A percentile compares a stretch with the other conserved stretches of the same genome.
Evolutionary conservation across 1,140 invertebrate species (phyloP).

Genomic region (Lasioglossum baleicum): DNA sequence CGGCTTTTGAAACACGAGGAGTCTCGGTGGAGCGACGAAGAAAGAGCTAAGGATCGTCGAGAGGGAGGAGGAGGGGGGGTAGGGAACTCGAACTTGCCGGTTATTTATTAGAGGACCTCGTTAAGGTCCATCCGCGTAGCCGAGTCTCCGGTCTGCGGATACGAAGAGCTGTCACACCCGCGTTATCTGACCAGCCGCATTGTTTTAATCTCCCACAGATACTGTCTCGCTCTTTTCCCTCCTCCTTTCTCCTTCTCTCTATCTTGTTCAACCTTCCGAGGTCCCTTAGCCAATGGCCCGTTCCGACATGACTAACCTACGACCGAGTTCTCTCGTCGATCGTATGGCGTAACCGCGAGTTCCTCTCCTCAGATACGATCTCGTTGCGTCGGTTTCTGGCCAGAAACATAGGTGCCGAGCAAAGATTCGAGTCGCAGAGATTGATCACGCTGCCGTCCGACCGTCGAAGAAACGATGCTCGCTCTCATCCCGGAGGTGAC

Average conservation of each 20-base stretch:
- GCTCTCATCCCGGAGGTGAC: slow-evolving; percentile 25
- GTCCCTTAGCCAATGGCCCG: slow-evolving; percentile 14
- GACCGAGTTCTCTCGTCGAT: slow-evolving; percentile 39
- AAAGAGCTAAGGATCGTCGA: neutral
- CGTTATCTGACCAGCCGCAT: slow-evolving; percentile 68
- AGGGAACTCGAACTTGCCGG: slow-evolving; percentile 53
- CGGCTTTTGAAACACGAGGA: slow-evolving; percentile 52
- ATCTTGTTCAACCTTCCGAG: slow-evolving; percentile 26
- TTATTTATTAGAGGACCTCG: slow-evolving; percentile 76
- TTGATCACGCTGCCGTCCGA: slow-evolving; percentile 61
- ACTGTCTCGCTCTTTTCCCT: slow-evolving; percentile 18
- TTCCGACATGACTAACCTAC: slow-evolving; percentile 48
- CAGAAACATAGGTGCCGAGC: slow-evolving; percentile 54
- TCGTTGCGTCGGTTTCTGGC: slow-evolving; percentile 41
- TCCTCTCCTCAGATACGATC: slow-evolving; percentile 62
- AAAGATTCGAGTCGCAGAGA: slow-evolving; percentile 53
- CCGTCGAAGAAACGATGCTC: slow-evolving; percentile 52
- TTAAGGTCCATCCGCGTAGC: slow-evolving; percentile 64
- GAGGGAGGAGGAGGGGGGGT: neutral
- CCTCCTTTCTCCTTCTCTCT: slow-evolving; percentile 15
- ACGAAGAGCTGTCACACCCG: slow-evolving; percentile 67
- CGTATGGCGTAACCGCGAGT: slow-evolving; percentile 44
- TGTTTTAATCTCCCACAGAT: slow-evolving; percentile 70
- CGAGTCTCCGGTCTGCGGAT: slow-evolving; percentile 56
- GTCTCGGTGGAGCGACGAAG: neutral